A percentile compares a stretch with the other conserved stretches of the same genome.
These are phyloP conservation scores for Apistogramma diplotaenia DNA, from an alignment of 2,113 vertebrate genomes.

Conservation along the genomic window DNA sequence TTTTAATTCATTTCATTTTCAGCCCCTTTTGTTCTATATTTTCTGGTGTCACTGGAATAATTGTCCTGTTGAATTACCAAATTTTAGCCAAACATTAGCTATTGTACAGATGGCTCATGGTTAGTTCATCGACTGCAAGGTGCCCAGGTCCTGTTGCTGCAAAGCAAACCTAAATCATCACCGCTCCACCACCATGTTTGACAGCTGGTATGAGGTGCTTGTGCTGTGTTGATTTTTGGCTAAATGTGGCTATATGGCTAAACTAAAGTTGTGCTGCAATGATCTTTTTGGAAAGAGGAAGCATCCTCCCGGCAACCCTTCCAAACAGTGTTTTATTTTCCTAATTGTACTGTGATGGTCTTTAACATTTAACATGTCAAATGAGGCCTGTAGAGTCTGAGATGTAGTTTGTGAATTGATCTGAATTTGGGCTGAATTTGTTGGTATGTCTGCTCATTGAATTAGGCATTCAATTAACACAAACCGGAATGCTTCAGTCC, in stretches of 20 bases:
- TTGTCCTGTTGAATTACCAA: neutral
- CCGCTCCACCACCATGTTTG: neutral
- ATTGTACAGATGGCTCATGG: neutral
- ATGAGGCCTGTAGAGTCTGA: neutral
- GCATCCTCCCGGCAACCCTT: too few relatives aligned
- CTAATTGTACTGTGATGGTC: too few relatives aligned
- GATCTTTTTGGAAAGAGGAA: too few relatives aligned
- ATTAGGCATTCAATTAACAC: too few relatives aligned
- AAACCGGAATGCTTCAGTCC: too few relatives aligned
- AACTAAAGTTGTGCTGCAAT: too few relatives aligned
- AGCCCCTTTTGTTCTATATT: too few relatives aligned
- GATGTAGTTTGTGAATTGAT: too few relatives aligned
- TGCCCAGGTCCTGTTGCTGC: neutral
- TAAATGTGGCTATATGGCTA: neutral
- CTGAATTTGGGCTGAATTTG: too few relatives aligned
- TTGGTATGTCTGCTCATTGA: too few relatives aligned
- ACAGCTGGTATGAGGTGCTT: neutral
- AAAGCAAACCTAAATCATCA: neutral
- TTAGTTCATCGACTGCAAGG: neutral
- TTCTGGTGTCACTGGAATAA: neutral
- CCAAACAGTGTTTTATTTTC: too few relatives aligned
- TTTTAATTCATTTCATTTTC: neutral
- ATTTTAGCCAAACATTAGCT: neutral
- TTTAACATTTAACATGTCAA: neutral
- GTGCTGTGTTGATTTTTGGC: neutral